Evolutionary conservation across 2,888 invertebrate species (phyloP).

Genomic region (Acanthacorydalis orientalis): DNA sequence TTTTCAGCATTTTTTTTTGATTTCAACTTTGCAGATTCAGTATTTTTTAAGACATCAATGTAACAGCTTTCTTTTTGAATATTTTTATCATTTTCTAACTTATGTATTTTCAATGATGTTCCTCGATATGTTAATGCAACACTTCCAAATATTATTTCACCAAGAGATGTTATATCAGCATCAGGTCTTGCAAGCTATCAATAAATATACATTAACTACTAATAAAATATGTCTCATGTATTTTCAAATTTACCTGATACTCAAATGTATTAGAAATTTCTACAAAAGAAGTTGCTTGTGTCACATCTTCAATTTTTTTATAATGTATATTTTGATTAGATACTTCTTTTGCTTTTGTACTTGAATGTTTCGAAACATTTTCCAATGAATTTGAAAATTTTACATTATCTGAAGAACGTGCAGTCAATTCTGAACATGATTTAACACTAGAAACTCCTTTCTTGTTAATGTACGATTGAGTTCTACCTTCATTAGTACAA

Average conservation of each 20-base stretch:
- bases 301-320: too few relatives aligned
- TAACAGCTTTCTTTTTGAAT: neutral
- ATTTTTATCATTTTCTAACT: conserved; percentile 21
- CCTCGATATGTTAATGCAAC: conserved; percentile 79
- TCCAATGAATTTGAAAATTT: conserved; percentile 2
- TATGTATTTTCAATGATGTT: conserved; percentile 71
- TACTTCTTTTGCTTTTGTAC: neutral
- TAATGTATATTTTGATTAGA: too few relatives aligned
- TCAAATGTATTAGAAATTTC: neutral
- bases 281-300: too few relatives aligned
- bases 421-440: too few relatives aligned
- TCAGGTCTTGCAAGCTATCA: conserved; percentile 45
- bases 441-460: too few relatives aligned
- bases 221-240: neutral
- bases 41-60: neutral
- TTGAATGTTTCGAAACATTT: neutral
- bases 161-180: conserved; percentile 55
- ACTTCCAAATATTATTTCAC: conserved; percentile 87
- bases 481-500: neutral
- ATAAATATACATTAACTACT: conserved; percentile 1
- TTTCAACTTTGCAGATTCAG: too few relatives aligned
- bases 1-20: too few relatives aligned
- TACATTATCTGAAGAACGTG: neutral
- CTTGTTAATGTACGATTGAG: neutral
- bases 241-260: neutral